A percentile compares a stretch with the other conserved stretches of the same genome.
Evolutionary conservation across 2,888 invertebrate genomes (phyloP).

Genomic region (Cosmorhoe ocellata): DNA sequence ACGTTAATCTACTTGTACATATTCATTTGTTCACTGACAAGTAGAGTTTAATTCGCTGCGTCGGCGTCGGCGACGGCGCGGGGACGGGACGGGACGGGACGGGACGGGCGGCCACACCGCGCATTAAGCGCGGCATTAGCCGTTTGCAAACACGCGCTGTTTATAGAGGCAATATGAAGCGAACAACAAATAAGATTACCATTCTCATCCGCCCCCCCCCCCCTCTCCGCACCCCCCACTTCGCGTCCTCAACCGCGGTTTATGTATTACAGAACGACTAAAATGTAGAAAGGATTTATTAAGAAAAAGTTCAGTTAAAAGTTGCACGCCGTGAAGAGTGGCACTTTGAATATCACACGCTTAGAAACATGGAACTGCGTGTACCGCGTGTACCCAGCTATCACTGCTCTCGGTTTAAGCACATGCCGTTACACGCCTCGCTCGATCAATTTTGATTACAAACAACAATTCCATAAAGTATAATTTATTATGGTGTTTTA

Average conservation of each 20-base stretch:
- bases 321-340: too few species aligned
- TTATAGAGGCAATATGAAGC: constrained; percentile 25
- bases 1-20: too few species aligned
- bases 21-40: too few species aligned
- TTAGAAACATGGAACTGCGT: too few species aligned
- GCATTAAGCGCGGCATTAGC: constrained; percentile 21
- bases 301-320: too few species aligned
- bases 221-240: not conserved
- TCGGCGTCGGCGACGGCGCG: constrained; percentile 1
- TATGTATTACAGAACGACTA: constrained; percentile 1
- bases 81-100: not conserved
- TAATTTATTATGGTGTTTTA: constrained; percentile 22
- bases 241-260: not conserved
- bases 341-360: too few species aligned
- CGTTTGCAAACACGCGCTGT: constrained; percentile 20
- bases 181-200: constrained; percentile 30
- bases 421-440: too few species aligned
- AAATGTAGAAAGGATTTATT: too few species aligned
- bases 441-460: constrained; percentile 10
- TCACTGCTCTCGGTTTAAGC: too few species aligned
- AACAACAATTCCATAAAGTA: constrained; percentile 8
- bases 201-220: constrained; percentile 11
- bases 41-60: not conserved
- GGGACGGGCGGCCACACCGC: constrained; percentile 5
- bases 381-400: too few species aligned